Evolutionary conservation across 2,113 vertebrate species (phyloP), one percentile per base, ranked within the genome.

Genomic region (Passerina amoena): DNA sequence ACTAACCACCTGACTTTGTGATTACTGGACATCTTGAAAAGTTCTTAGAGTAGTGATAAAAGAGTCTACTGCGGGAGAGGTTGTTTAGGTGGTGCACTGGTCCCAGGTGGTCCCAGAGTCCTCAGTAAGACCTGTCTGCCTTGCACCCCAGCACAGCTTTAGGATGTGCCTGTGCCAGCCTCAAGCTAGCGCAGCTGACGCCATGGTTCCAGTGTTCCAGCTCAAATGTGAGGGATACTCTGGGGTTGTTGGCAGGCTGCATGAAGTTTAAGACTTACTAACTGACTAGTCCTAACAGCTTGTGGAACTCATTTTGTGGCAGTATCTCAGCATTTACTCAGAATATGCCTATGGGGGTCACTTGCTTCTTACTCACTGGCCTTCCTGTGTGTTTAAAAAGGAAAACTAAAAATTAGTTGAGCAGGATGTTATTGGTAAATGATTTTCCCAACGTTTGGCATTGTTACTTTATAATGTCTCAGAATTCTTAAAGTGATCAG

Each of bases 181-280:
- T 57, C 38, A 38, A 63, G 35, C 25, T 66, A 40, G 16, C 44
- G 15, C 23, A 30, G 51, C 38, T 66, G 61, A 27, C 0, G 0
- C 0, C 0, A 11, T 65, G 61, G 15, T 38, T 92, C 0, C 0
- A 8, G 6, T 80, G 33, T 60, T 63, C 12, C 0, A 47, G 27
- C 44, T 82, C 23, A 42, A 9, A 23, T 1, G 0, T 37, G 22
- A 37, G 40, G 56, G 31, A 9, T 60, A 7, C 1, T 0, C 33
- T 51, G 51, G 33, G n/a, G 12, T 21, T 86, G 18, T n/a, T 72
- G 64, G 17, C 70, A 53, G 63, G 15, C 70, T 79, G 30, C 2
- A 2, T 59, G 70, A 33, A 51, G 30, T 53, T 79, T 35, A 50
- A 71, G 37, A 12, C 48, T 50, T 69, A 38, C 3, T 35, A 27